phyloP scores from a whole-genome alignment of 1,140 invertebrate species.

The Daktulosphaira vitifoliae region DNA sequence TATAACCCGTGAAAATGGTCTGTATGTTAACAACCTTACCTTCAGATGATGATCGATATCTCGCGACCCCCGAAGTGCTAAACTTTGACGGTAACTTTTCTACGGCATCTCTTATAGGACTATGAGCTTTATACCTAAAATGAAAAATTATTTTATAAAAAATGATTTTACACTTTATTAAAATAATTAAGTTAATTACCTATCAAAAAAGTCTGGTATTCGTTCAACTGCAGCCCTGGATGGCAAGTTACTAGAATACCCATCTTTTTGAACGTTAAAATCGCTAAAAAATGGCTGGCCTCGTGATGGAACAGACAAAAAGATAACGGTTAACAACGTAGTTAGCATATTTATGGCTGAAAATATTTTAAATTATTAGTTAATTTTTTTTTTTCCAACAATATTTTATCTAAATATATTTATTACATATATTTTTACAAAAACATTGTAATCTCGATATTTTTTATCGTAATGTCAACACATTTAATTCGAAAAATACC shows the following conservation, averaged over 20 bases:
- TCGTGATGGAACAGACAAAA: constrained; percentile 1
- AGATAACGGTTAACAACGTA: constrained; percentile 16
- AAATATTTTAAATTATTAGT: constrained; percentile 12
- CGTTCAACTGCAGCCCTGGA: constrained; percentile 14
- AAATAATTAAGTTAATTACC: not conserved
- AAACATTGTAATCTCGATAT: too few relatives aligned
- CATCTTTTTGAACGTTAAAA: not conserved
- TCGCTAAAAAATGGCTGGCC: not conserved
- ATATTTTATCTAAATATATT: too few relatives aligned
- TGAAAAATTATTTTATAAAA: not conserved
- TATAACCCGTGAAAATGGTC: too few relatives aligned
- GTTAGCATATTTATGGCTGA: constrained; percentile 12
- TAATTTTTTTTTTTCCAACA: too few relatives aligned
- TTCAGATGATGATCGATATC: constrained; percentile 11
- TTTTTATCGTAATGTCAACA: too few relatives aligned
- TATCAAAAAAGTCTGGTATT: constrained; percentile 10
- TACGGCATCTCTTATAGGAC: constrained; percentile 55
- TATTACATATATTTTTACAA: too few relatives aligned
- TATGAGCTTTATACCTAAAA: constrained; percentile 40
- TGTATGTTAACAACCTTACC: not conserved
- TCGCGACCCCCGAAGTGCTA: not conserved
- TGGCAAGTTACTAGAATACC: not conserved
- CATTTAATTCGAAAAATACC: too few relatives aligned
- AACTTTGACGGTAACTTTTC: constrained; percentile 49
- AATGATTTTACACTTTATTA: too few relatives aligned